phyloP scores from a whole-genome alignment of 2,113 vertebrate species.

The Pandion haliaetus region DNA sequence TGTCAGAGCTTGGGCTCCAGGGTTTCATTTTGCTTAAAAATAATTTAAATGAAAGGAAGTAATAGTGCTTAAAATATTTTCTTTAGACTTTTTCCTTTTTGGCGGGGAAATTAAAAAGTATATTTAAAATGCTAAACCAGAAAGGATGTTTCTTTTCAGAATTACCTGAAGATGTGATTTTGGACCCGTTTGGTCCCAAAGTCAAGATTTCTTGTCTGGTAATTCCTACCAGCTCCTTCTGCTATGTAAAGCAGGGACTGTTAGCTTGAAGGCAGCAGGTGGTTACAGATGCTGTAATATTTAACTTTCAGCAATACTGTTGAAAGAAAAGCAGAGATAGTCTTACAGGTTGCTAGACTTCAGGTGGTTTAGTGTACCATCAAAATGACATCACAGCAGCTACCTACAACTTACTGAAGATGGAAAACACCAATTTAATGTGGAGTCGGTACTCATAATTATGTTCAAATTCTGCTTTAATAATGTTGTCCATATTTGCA shows the following conservation, averaged over 20 bases:
- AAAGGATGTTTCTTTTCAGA: neutral
- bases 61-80: neutral
- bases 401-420: neutral
- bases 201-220: neutral
- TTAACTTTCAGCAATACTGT: neutral
- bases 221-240: neutral
- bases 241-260: neutral
- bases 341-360: neutral
- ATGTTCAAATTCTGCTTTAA: constrained; percentile 19
- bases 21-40: neutral
- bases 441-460: neutral
- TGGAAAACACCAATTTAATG: constrained; percentile 1
- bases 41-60: neutral
- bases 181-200: neutral
- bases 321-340: neutral
- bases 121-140: neutral
- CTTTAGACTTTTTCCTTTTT: neutral
- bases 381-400: neutral
- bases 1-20: neutral
- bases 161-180: neutral
- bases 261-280: neutral
- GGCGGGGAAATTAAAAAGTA: neutral
- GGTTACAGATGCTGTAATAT: neutral
- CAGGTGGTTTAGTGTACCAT: neutral
- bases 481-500: constrained; percentile 22